Evolutionary conservation across 2,888 invertebrate genomes (phyloP).

Genomic region (Nephrocerus scutellatus): DNA sequence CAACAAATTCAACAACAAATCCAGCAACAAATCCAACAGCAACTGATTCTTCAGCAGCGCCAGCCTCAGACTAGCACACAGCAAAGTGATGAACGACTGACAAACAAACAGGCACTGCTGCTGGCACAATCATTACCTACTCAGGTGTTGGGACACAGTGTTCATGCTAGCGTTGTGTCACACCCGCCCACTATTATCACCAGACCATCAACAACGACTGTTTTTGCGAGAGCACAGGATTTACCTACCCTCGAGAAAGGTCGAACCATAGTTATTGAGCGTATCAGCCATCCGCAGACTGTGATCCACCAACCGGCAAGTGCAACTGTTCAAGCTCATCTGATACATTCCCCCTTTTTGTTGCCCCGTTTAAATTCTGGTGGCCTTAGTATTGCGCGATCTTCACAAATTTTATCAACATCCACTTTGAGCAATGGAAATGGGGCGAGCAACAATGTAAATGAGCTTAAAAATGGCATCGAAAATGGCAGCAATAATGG

Average conservation of each 20-base stretch:
- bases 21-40: conserved; percentile 33
- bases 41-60: conserved; percentile 40
- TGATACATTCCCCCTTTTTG: conserved; percentile 38
- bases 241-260: conserved; percentile 25
- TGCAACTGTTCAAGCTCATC: conserved; percentile 40
- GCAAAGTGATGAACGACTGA: conserved; percentile 33
- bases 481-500: conserved; percentile 16
- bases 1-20: conserved; percentile 39
- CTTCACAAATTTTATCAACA: conserved; percentile 22
- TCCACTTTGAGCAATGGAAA: no score
- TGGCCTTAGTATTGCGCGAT: no score
- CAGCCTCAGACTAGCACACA: conserved; percentile 38
- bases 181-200: conserved; percentile 40
- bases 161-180: conserved; percentile 40
- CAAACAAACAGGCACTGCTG: conserved; percentile 34
- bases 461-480: conserved; percentile 8
- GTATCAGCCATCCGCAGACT: conserved; percentile 35
- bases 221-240: conserved; percentile 18
- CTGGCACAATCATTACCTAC: conserved; percentile 33
- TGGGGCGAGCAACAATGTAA: conserved; percentile 11
- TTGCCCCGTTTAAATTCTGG: no score
- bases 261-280: conserved; percentile 25
- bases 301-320: conserved; percentile 39
- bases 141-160: conserved; percentile 36
- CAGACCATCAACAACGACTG: conserved; percentile 26